Base-by-base conservation (phyloP, 2,888 invertebrate species). In the Agonopterix alstromeriana region DNA sequence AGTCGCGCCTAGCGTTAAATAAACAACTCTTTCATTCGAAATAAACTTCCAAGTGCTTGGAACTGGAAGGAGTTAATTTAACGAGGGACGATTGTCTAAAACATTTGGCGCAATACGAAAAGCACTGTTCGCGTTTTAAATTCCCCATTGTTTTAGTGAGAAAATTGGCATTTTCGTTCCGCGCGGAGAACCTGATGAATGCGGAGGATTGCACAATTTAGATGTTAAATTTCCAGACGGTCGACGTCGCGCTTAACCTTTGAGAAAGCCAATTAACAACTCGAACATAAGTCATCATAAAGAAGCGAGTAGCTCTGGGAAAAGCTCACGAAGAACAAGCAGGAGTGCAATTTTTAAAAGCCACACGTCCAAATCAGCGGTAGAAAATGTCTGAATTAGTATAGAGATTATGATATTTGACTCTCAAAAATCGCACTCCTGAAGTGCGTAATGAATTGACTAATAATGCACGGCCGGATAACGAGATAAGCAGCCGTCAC, bases 401-500 rank as follows among this genome's bases (percentile, higher is more conserved):
- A n/a, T 14, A 2, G 14, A 14, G 14, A 14, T 14, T 14, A 14
- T 14, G 14, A 14, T 2, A 14, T 14, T 14, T 14, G 14, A 14
- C 14, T 14, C 2, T 14, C 14, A 14, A 14, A 14, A 14, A 14
- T 14, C 14, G 14, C 14, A 14, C 14, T 14, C 14, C 14, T 17
- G 49, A 47, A 52, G 49, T 54, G 57, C 56, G 53, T 60, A 70
- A 71, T 72, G 69, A 74, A 70, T 73, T 69, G 67, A 67, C 70
- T 70, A 73, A 76, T 76, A 73, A 70, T 63, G 73, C 70, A 73
- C 73, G 54, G 60, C 66, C 68, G 68, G 67, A 71, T 70, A 70
- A 57, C 61, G 61, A 77, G 80, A 79, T 79, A 79, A 77, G 68
- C 70, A 68, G 67, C 75, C 75, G 79, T 81, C 82, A 82, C 77